Evolutionary conservation across 2,797 vertebrate species (phyloP).

Genomic region (Myotis findleyi): DNA sequence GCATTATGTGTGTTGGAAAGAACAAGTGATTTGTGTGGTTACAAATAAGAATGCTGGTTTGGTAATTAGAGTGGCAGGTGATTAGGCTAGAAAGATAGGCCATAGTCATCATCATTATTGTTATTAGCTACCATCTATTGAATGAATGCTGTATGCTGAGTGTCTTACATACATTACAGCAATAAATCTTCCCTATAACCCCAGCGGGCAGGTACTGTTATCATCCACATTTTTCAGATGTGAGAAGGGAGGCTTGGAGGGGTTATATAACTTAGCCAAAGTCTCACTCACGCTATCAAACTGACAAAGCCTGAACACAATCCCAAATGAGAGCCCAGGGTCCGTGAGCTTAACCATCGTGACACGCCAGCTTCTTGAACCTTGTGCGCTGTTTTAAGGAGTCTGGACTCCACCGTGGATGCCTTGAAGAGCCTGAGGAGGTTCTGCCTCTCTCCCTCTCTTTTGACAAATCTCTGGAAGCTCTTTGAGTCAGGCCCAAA

Average conservation of each 20-base stretch:
- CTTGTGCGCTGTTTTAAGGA: neutral
- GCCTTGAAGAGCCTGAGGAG: neutral
- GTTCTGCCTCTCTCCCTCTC: neutral
- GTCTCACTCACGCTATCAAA: neutral
- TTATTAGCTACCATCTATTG: neutral
- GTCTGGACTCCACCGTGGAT: neutral
- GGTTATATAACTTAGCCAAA: neutral
- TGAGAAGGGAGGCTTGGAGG: neutral
- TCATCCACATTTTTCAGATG: neutral
- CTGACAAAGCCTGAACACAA: neutral
- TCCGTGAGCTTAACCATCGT: neutral
- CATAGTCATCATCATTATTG: neutral
- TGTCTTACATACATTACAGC: neutral
- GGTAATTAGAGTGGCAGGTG: neutral
- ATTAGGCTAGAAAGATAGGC: neutral
- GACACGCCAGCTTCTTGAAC: neutral
- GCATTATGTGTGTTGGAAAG: neutral
- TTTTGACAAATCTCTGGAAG: conserved; percentile 64
- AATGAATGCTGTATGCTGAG: neutral
- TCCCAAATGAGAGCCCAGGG: neutral
- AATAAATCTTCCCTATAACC: neutral
- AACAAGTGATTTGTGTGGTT: neutral
- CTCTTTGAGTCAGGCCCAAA: conserved; percentile 41
- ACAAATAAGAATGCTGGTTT: neutral
- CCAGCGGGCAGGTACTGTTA: neutral